Base-by-base conservation (phyloP, 2,888 invertebrate genomes). In the Leptinotarsa peninsularis region DNA sequence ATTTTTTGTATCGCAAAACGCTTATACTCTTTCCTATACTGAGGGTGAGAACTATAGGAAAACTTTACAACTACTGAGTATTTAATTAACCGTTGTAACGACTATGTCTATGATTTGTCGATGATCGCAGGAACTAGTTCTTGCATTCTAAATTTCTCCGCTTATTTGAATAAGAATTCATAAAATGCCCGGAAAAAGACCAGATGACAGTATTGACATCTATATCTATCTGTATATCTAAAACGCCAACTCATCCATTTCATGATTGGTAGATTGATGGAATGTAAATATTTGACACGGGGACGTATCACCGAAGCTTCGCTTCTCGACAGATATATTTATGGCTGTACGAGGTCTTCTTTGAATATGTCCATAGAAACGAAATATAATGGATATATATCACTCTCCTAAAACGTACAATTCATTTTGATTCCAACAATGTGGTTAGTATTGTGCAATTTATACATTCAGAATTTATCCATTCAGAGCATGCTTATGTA, bases 221-320 rank as follows among this genome's bases (percentile, higher is more conserved):
- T 15, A 58, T 58, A 70, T 70, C 70, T 21, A 23, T 21, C 56
- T 33, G 60, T 58, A 49, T 1, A 49, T 70, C 33, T 23, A 23
- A 58, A 58, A 70, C 49, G 58, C 21, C 58, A 43, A 70, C 52
- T 43, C 70, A 23, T 58, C 58, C 70, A 58, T 70, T 50, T 70
- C 23, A 58, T 49, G 33, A 70, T 70, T 70, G 14, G 56, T 17
- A 33, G 58, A 70, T 70, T 49, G n/a, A 60, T 49, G n/a, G 21
- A 70, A 70, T 58, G 70, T 58, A 70, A 70, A 70, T 70, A 49
- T 70, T 70, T 21, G 49, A 43, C 49, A 43, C 17, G 60, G 43
- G n/a, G 49, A 49, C 54, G 52, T 52, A 43, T 43, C 18, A 56
- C 58, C 33, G 58, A 33, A 56, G 18, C 58, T 49, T 14, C 58